A percentile compares a stretch with the other conserved stretches of the same genome.
Conservation (phyloP, 2,888 invertebrate species). For the Adineta ricciae region DNA sequence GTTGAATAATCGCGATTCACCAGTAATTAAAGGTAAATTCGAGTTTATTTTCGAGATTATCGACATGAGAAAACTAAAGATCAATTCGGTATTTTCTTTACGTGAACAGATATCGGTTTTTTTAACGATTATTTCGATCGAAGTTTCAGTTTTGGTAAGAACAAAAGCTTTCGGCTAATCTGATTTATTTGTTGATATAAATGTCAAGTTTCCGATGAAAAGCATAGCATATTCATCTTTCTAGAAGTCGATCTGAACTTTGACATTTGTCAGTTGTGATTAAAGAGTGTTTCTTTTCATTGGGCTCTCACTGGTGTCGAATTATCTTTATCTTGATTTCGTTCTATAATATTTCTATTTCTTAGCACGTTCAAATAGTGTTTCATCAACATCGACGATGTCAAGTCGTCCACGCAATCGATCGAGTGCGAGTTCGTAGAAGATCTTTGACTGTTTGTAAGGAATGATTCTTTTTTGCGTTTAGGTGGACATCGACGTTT, state of each 20-base stretch:
- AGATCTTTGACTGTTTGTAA: too few species aligned
- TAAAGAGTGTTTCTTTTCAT: neutral
- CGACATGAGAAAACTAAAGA: too few species aligned
- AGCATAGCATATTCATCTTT: too few species aligned
- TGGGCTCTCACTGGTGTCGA: neutral
- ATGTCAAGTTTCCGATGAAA: neutral
- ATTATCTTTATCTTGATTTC: neutral
- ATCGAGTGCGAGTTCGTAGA: neutral
- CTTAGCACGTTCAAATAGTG: neutral
- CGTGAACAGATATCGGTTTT: neutral
- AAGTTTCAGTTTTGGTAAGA: neutral
- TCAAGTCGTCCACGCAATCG: neutral
- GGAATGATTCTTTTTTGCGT: too few species aligned
- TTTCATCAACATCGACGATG: neutral
- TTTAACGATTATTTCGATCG: neutral
- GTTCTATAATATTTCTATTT: neutral
- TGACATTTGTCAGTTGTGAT: neutral
- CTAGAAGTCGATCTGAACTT: neutral
- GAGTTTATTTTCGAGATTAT: too few species aligned
- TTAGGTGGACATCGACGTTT: neutral
- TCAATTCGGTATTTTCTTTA: neutral
- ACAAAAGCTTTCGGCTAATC: too few species aligned
- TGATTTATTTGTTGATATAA: too few species aligned
- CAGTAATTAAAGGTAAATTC: neutral
- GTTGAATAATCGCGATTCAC: neutral